These are phyloP conservation scores for Anorthoa munda DNA, from an alignment of 2,888 invertebrate species.

Conservation along the genomic window DNA sequence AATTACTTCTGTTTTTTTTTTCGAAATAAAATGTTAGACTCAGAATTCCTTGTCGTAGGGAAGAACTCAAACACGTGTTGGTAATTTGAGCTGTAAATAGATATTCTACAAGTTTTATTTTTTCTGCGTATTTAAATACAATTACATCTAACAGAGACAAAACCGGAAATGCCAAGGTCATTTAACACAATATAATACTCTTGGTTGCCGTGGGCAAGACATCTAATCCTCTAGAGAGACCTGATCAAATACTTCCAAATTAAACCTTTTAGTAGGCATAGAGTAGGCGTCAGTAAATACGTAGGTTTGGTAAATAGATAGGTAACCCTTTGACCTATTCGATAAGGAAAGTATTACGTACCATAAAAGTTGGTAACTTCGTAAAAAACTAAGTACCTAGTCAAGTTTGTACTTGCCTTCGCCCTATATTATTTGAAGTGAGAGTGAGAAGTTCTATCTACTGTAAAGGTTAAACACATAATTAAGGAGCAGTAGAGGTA, in stretches of 20 bases:
- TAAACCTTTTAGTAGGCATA: constrained; percentile 47
- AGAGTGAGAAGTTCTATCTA: not conserved
- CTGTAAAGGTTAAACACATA: not conserved
- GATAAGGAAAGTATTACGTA: not conserved
- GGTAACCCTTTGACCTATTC: constrained; percentile 2
- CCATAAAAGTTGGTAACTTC: not conserved
- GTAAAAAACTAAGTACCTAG: not conserved
- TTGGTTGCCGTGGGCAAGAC: constrained; percentile 35
- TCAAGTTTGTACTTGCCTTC: too few species aligned
- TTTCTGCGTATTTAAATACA: not conserved
- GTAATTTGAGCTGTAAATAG: not conserved
- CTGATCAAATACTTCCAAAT: constrained; percentile 62
- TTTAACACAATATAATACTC: constrained; percentile 35
- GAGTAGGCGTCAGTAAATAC: constrained; percentile 29
- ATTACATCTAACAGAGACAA: constrained; percentile 10
- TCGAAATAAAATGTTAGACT: not conserved
- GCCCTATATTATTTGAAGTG: not conserved
- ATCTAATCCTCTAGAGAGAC: constrained; percentile 45
- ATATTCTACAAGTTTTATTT: not conserved
- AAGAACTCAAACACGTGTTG: not conserved
- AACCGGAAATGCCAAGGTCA: constrained; percentile 33
- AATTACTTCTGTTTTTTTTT: too few species aligned
- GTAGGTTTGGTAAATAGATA: constrained; percentile 18
- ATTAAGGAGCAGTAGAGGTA: too few species aligned
- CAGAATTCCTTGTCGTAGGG: not conserved